phyloP scores from a whole-genome alignment of 2,797 vertebrate species.

The Botia kubotai region DNA sequence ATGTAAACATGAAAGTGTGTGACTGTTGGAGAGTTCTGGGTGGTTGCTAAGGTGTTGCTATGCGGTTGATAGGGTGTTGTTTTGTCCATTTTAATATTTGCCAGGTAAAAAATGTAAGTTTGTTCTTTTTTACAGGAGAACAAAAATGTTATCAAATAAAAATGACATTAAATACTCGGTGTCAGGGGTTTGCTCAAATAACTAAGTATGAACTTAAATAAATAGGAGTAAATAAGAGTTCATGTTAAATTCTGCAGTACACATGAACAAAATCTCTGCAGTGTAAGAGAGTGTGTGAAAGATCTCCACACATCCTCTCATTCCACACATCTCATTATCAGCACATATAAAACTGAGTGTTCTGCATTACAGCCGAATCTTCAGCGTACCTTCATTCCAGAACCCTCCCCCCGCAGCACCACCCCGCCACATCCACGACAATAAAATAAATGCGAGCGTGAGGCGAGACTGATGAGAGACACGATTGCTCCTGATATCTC shows the following conservation, averaged over 20 bases:
- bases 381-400: conserved; percentile 68
- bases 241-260: no score
- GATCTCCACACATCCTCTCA: conserved; percentile 1
- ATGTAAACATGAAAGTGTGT: no score
- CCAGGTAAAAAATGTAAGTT: no score
- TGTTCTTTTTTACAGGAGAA: no score
- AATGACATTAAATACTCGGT: no score
- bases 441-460: conserved; percentile 64
- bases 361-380: conserved; percentile 76
- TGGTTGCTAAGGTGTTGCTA: background rate
- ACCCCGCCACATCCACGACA: conserved; percentile 66
- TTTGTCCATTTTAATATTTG: no score
- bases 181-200: no score
- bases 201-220: no score
- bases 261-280: conserved; percentile 5
- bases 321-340: conserved; percentile 66
- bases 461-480: conserved; percentile 64
- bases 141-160: no score
- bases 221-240: no score
- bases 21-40: no score
- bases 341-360: conserved; percentile 68
- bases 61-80: background rate
- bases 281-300: no score
- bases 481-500: conserved; percentile 58
- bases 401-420: conserved; percentile 53